Evolutionary conservation across 2,888 invertebrate species (phyloP), one percentile per base, ranked within the genome.

Genomic region (Synergus itoensis): DNA sequence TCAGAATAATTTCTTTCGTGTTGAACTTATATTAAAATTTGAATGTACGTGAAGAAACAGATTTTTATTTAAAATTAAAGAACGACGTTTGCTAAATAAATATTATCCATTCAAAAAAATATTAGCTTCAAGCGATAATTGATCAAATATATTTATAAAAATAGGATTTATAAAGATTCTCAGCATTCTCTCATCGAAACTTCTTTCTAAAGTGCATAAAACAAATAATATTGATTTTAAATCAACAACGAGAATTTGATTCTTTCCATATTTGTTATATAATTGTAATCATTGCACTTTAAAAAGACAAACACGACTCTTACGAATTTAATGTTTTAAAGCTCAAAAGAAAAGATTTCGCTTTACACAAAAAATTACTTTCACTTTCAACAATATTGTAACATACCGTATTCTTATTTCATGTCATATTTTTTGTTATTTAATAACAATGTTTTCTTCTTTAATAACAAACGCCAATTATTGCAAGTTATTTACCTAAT

Each of bases 221-320:
- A 53, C n/a, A 8, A n/a, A n/a, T 53, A n/a, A 53, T 8, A n/a
- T n/a, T 53, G 53, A 67, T 21, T 67, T 67, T 8, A 45, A 45
- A 67, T 67, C 21, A 45, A 45, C 21, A 12, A 28, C 16, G n/a
- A 41, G n/a, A 69, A 48, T 69, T 69, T 69, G n/a, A 48, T 69
- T 73, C n/a, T 73, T 73, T 73, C 45, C 53, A 73, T 9, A 28
- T 16, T 16, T 48, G n/a, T 73, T 53, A 73, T 36, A 36, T 28
- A 28, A 28, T 36, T 73, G 36, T 73, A 73, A 53, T 36, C 48
- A 73, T 73, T 48, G 73, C 48, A 73, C 48, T 53, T 48, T 73
- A 73, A n/a, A 73, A 73, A 28, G 16, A 21, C 21, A 21, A 14
- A 48, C 36, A 36, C 48, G 36, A 36, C 48, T 69, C 14, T 48